Base-by-base conservation (phyloP, 2,888 invertebrate species). In the Caenorhabditis sp. region DNA sequence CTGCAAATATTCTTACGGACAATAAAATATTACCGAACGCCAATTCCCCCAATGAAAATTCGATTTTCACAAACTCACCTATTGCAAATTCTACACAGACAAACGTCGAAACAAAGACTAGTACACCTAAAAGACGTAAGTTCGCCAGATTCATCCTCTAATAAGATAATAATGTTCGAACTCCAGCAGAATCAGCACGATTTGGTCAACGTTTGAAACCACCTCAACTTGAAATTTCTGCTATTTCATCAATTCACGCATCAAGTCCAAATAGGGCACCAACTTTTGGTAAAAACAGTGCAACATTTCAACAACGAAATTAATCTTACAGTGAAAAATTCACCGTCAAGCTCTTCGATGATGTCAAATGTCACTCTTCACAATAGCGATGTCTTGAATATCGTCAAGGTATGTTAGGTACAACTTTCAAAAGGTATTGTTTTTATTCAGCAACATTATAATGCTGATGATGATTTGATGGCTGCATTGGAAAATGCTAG, bases 81-180 rank as follows among this genome's bases (percentile, higher is more conserved):
- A 21, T 21, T 31, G 31, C 31, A 31, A 31, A 31, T 31, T 31
- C 31, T 31, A 31, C 31, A 20, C 21, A 5, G 7, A 23, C 25
- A 49, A n/a, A 25, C 25, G 59, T 2, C 14, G 59, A 59, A 36
- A n/a, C 59, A 25, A 59, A 59, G n/a, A 38, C 23, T n/a, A 59
- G 59, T 59, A 59, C 59, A 25, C 59, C 59, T 1, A 59, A 59
- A 49, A 5, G 59, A 49, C 43, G 59, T 59, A 43, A 43, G 21
- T 21, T 53, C 31, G 31, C 10, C 10, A 7, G 4, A 10, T 31
- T 31, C 5, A 7, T 31, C 5, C 31, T 7, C 31, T 7, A 31
- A 31, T 31, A 31, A 7, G 31, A 10, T 31, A 10, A 43, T 43
- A 43, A 3, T 17, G 8, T 56, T 4, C 12, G 17, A 56, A 14